Conservation (phyloP, 2,797 vertebrate species). For the Allochrocebus solatus region DNA sequence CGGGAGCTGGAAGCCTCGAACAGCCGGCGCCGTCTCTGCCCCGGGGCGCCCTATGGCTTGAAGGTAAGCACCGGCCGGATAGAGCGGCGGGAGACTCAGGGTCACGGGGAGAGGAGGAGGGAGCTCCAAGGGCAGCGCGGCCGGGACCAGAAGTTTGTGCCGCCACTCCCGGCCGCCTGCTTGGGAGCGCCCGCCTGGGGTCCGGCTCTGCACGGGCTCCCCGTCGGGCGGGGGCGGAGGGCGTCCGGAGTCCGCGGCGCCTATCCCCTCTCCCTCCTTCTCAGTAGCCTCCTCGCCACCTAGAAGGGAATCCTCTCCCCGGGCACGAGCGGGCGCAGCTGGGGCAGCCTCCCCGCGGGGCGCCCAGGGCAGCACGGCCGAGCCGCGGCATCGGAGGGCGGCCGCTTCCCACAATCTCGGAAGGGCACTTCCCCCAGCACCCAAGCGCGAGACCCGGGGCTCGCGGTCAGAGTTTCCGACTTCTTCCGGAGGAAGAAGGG, state of each 20-base stretch:
- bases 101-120: not conserved
- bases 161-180: not conserved
- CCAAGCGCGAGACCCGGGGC: not conserved
- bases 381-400: not conserved
- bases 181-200: not conserved
- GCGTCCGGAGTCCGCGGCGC: not conserved
- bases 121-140: not conserved
- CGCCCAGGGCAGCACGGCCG: not conserved
- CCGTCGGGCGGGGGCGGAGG: not conserved
- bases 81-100: not conserved
- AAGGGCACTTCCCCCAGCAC: not conserved
- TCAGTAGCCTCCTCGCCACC: not conserved
- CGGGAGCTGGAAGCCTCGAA: constrained; percentile 60
- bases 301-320: not conserved
- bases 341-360: not conserved
- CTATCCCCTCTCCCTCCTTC: not conserved
- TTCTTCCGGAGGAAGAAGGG: not conserved
- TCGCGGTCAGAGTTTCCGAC: not conserved
- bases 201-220: not conserved
- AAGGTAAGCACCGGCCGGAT: constrained; percentile 82
- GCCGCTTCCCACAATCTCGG: not conserved
- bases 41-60: constrained; percentile 84
- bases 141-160: constrained; percentile 46
- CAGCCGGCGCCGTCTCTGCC: constrained; percentile 69
- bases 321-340: not conserved